Conservation (phyloP, 1,140 invertebrate species). For the Homalodisca vitripennis region DNA sequence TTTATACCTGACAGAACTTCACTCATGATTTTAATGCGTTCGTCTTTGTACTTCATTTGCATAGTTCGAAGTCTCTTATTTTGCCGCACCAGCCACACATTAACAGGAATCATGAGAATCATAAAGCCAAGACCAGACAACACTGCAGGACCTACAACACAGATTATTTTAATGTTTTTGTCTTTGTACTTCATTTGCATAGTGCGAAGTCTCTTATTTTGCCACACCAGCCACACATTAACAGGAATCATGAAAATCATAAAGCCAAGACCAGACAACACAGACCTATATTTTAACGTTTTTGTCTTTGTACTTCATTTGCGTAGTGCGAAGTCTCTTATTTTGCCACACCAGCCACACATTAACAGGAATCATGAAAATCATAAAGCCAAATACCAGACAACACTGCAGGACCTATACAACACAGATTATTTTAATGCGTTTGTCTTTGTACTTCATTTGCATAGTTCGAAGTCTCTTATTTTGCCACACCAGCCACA, state of each 20-base stretch:
- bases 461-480: conserved; percentile 49
- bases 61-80: conserved; percentile 47
- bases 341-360: conserved; percentile 52
- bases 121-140: conserved; percentile 60
- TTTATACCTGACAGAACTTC: conserved; percentile 62
- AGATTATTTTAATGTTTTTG: too few species aligned
- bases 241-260: conserved; percentile 57
- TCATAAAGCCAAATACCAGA: conserved; percentile 58
- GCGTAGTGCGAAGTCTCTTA: conserved; percentile 47
- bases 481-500: conserved; percentile 51
- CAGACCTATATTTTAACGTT: too few species aligned
- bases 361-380: conserved; percentile 56
- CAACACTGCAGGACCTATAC: too few species aligned
- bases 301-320: too few species aligned
- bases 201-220: conserved; percentile 47
- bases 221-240: conserved; percentile 55
- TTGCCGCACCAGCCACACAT: conserved; percentile 54
- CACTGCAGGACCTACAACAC: too few species aligned
- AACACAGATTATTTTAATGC: conserved; percentile 59
- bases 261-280: conserved; percentile 57
- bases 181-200: too few species aligned
- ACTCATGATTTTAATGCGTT: conserved; percentile 56
- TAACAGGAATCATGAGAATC: conserved; percentile 55
- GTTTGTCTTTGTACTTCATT: conserved; percentile 52
- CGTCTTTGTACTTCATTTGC: conserved; percentile 53